A percentile compares a stretch with the other conserved stretches of the same genome.
Evolutionary conservation across 1,140 invertebrate genomes (phyloP).

Genomic region (Drepana arcuata): DNA sequence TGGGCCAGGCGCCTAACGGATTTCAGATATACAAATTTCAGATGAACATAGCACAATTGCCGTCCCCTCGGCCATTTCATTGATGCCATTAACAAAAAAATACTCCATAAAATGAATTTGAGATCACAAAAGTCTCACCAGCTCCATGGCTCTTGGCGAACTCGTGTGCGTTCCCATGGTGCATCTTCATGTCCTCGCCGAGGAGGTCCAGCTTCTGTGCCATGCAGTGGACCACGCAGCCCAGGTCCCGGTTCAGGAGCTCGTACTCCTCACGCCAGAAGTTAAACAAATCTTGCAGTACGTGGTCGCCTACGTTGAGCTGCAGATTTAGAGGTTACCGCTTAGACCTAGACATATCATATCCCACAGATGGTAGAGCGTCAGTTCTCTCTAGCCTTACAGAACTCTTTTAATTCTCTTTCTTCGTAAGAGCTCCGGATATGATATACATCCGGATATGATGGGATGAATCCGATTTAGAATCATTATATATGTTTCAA

Average conservation of each 20-base stretch:
- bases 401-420: no score
- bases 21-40: no score
- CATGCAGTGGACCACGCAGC: conserved; percentile 51
- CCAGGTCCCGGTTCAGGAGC: conserved; percentile 38
- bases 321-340: conserved; percentile 12
- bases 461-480: neutral
- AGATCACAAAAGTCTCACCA: no score
- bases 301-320: conserved; percentile 32
- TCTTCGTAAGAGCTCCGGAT: no score
- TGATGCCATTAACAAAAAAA: no score
- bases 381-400: neutral
- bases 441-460: neutral
- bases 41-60: no score
- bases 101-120: no score
- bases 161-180: conserved; percentile 43
- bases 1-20: no score
- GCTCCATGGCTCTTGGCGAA: conserved; percentile 52
- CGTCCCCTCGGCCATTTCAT: no score
- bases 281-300: conserved; percentile 44
- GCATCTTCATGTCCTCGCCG: conserved; percentile 33
- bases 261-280: conserved; percentile 54
- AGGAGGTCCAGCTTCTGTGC: conserved; percentile 39
- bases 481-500: no score
- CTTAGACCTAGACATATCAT: no score
- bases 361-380: neutral